Base-by-base conservation (phyloP, 2,797 vertebrate genomes). In the Onychomys torridus region DNA sequence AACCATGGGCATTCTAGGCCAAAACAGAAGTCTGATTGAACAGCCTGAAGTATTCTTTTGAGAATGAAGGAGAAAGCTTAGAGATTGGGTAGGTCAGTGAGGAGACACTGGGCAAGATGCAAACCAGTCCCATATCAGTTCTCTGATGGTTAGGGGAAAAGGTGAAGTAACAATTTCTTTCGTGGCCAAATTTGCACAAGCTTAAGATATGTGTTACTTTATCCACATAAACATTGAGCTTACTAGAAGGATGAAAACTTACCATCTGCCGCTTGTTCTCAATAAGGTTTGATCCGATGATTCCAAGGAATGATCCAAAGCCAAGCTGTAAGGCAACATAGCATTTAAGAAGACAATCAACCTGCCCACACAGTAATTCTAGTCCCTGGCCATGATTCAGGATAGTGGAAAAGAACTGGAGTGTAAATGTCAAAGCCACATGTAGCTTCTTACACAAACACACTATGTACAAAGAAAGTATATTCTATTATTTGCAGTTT, bases 261-360 rank as follows among this genome's bases (percentile, higher is more conserved):
- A 99, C 99, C 99, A 99, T 99, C 98, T 99, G 99, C 97, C 99
- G 99, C 99, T 99, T 99, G 99, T 99, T 99, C 97, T 99, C 99
- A 98, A 99, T 99, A 98, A 99, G 99, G 99, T 99, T 99, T 97
- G 99, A 99, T 65, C 99, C 99, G 3, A 99, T 99, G 98, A 99
- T 99, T 99, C 99, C 99, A 97, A 99, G 99, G 98, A 99, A 99
- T 0, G 99, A 99, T 95, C 99, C 99, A 93, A 99, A 99, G 97
- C 99, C 99, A 96, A 99, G 99, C 99, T 99, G 99, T 94, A 99
- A 98, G 98, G 98, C 82, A 98, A 97, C 17, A 94, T 91, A 97
- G 67, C 63, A 95, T 97, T 93, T 95, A 16, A 86, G 84, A 89
- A 96, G 37, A 84, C 46, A 92, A 88, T 95, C 78, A 91, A 78